Percentiles rank a stretch among this genome's conserved stretches.
These are phyloP conservation scores for Euzophera pinguis DNA, from an alignment of 2,888 invertebrate genomes.

Conservation along the genomic window DNA sequence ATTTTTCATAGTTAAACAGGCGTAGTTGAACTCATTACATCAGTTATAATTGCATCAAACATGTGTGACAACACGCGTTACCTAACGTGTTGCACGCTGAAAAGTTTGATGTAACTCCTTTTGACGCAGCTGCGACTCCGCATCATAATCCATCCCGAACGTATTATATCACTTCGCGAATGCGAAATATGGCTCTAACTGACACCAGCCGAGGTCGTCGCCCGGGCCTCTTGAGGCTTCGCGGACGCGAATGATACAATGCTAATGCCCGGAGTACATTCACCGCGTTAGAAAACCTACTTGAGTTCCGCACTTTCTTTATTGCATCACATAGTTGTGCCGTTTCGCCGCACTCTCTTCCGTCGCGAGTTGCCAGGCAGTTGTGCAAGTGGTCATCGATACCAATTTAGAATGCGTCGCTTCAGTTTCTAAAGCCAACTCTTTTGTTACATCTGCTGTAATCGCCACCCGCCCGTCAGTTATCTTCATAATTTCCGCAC, in stretches of 20 bases:
- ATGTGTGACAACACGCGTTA: conserved; percentile 71
- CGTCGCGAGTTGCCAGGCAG: conserved; percentile 39
- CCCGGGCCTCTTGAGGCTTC: conserved; percentile 41
- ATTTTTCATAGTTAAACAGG: conserved; percentile 26
- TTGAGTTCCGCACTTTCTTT: conserved; percentile 78
- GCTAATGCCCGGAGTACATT: conserved; percentile 72
- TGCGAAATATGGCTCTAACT: conserved; percentile 46
- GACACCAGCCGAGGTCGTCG: conserved; percentile 67
- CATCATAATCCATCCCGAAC: conserved; percentile 49
- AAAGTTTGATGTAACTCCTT: conserved; percentile 61
- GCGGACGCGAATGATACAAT: conserved; percentile 65
- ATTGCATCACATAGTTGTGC: conserved; percentile 71
- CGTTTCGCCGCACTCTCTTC: conserved; percentile 73
- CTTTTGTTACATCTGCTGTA: conserved; percentile 38
- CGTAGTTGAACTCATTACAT: conserved; percentile 48
- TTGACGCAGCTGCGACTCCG: conserved; percentile 36
- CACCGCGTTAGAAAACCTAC: conserved; percentile 77
- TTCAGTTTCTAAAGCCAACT: conserved; percentile 51
- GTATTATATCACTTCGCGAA: conserved; percentile 44
- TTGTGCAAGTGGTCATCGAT: conserved; percentile 62
- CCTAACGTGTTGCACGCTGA: conserved; percentile 60
- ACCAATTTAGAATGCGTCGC: conserved; percentile 48
- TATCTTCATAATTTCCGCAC: conserved; percentile 46
- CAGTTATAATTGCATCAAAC: conserved; percentile 63
- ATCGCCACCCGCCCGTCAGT: conserved; percentile 26